Conservation (phyloP, 2,888 invertebrate species). For the Dysmachus trigonus region DNA sequence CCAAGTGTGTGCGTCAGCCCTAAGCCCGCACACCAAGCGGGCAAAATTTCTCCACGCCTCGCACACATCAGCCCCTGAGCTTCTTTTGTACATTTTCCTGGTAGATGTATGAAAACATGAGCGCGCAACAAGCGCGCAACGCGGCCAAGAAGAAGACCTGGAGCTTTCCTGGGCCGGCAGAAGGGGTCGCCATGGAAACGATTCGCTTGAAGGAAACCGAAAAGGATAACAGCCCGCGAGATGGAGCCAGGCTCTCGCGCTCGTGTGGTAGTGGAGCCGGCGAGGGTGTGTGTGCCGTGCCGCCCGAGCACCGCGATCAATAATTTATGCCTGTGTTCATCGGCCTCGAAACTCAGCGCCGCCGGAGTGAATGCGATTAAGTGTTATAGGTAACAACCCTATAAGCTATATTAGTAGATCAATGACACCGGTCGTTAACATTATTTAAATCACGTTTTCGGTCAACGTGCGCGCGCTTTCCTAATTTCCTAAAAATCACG, state of each 20-base stretch:
- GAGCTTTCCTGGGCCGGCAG: constrained; percentile 14
- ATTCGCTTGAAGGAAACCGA: neutral
- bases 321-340: constrained; percentile 17
- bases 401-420: too few relatives aligned
- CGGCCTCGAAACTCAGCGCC: neutral
- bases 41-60: neutral
- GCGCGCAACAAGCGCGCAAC: constrained; percentile 25
- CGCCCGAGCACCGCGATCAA: constrained; percentile 12
- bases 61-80: neutral
- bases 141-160: neutral
- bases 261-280: neutral
- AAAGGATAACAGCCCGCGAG: neutral
- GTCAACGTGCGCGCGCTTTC: too few relatives aligned
- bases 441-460: too few relatives aligned
- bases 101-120: neutral
- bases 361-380: neutral
- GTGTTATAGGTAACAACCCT: too few relatives aligned
- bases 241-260: neutral
- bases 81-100: too few relatives aligned
- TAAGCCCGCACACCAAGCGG: neutral
- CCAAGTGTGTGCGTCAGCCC: neutral
- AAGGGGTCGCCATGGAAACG: constrained; percentile 15
- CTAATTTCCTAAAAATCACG: too few relatives aligned
- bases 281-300: neutral
- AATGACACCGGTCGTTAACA: too few relatives aligned